phyloP scores from a whole-genome alignment of 2,113 vertebrate species.

The Sylvilagus bachmani region DNA sequence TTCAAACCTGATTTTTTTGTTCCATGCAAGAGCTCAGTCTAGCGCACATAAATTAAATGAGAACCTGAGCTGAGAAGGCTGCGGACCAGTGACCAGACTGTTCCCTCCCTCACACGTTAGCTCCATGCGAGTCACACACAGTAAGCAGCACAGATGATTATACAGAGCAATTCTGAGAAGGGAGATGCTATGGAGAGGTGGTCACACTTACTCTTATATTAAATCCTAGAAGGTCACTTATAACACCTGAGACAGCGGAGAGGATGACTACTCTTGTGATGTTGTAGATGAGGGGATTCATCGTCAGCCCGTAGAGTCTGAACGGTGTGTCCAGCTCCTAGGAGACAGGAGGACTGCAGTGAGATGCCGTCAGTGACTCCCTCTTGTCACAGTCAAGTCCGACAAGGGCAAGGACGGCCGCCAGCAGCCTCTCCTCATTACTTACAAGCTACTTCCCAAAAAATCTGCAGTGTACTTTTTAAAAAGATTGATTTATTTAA shows the following conservation, averaged over 20 bases:
- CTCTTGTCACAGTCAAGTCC: background rate
- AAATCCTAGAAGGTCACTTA: slow-evolving; percentile 98
- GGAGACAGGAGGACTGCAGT: slow-evolving; percentile 12
- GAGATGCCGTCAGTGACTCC: background rate
- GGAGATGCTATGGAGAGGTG: background rate
- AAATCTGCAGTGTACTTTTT: background rate
- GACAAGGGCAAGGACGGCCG: too few relatives aligned
- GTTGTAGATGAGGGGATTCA: slow-evolving; percentile 98
- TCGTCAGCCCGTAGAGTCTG: slow-evolving; percentile 96
- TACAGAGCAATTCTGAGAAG: background rate
- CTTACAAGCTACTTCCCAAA: background rate
- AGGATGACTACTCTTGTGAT: slow-evolving; percentile 98
- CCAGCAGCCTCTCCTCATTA: background rate
- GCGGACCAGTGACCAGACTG: background rate
- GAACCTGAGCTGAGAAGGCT: background rate
- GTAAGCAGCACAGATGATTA: background rate
- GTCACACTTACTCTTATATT: slow-evolving; percentile 95
- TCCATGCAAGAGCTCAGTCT: background rate
- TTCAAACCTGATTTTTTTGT: background rate
- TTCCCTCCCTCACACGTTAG: background rate
- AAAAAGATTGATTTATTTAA: too few relatives aligned
- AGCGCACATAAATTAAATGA: background rate
- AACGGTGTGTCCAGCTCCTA: slow-evolving; percentile 98
- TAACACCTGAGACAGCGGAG: slow-evolving; percentile 97
- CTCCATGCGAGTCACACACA: background rate